Percentiles rank a stretch among this genome's conserved stretches.
phyloP scores from a whole-genome alignment of 1,140 invertebrate species.

The Heterodera schachtii region DNA sequence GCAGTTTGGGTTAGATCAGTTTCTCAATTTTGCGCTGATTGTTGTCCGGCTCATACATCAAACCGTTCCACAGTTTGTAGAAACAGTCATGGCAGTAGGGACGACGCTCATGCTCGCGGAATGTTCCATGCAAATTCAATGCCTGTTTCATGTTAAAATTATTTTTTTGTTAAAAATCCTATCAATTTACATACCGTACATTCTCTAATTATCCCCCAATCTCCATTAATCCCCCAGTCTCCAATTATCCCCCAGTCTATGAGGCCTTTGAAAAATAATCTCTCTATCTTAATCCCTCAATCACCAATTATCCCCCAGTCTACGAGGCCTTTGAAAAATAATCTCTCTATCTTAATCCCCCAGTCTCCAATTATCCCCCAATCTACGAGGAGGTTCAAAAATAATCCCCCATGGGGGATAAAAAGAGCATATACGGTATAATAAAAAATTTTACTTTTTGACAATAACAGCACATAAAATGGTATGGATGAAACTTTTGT shows the following conservation, averaged over 20 bases:
- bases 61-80: slow-evolving; percentile 64
- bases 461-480: slow-evolving; percentile 64
- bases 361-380: too few relatives aligned
- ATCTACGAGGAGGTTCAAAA: background rate
- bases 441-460: slow-evolving; percentile 49
- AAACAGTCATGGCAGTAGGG: slow-evolving; percentile 64
- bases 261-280: too few relatives aligned
- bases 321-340: too few relatives aligned
- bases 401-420: too few relatives aligned
- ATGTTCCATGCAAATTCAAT: slow-evolving; percentile 63
- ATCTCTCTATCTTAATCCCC: too few relatives aligned
- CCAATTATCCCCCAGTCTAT: too few relatives aligned
- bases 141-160: slow-evolving; percentile 37
- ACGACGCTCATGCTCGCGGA: slow-evolving; percentile 61
- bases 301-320: too few relatives aligned
- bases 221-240: too few relatives aligned
- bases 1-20: slow-evolving; percentile 34
- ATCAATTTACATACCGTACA: too few relatives aligned
- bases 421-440: background rate
- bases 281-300: too few relatives aligned
- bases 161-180: too few relatives aligned
- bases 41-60: slow-evolving; percentile 50
- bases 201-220: too few relatives aligned
- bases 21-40: slow-evolving; percentile 51
- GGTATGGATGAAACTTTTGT: slow-evolving; percentile 65